Evolutionary conservation across 2,797 vertebrate genomes (phyloP).

Genomic region (Huso huso): DNA sequence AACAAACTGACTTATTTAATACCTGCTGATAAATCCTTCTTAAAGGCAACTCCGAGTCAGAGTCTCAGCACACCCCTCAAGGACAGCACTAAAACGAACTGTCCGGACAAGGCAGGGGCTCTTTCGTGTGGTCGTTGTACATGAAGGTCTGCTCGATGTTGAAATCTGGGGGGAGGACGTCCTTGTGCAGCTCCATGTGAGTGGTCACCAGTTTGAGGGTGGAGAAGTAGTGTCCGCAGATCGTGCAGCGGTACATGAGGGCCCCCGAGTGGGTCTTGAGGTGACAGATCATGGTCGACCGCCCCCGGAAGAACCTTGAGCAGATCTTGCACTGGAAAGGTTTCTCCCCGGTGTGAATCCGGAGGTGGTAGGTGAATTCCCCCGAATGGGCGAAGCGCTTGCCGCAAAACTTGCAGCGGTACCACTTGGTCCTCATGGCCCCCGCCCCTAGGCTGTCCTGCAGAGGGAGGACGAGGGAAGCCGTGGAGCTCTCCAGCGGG

Average conservation of each 20-base stretch:
- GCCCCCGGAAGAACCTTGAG: slow-evolving; percentile 90
- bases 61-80: too few species aligned
- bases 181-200: slow-evolving; percentile 89
- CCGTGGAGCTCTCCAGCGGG: slow-evolving; percentile 30
- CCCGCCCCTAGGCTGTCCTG: slow-evolving; percentile 25
- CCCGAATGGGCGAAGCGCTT: slow-evolving; percentile 95
- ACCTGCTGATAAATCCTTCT: too few species aligned
- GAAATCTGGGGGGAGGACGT: slow-evolving; percentile 85
- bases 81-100: slow-evolving; percentile 36
- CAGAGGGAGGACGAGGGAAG: slow-evolving; percentile 30
- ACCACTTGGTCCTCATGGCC: slow-evolving; percentile 52
- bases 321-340: slow-evolving; percentile 97
- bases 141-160: slow-evolving; percentile 98
- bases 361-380: slow-evolving; percentile 93
- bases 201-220: slow-evolving; percentile 94
- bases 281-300: slow-evolving; percentile 97
- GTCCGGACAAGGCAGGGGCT: slow-evolving; percentile 69
- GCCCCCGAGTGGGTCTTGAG: slow-evolving; percentile 93
- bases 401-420: slow-evolving; percentile 89
- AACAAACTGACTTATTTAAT: too few species aligned
- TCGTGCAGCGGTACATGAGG: slow-evolving; percentile 93
- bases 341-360: slow-evolving; percentile 94
- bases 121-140: slow-evolving; percentile 97
- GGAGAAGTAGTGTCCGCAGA: slow-evolving; percentile 91
- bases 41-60: too few species aligned